Base-by-base conservation (phyloP, 1,140 invertebrate species). In the Procambarus virginalis region DNA sequence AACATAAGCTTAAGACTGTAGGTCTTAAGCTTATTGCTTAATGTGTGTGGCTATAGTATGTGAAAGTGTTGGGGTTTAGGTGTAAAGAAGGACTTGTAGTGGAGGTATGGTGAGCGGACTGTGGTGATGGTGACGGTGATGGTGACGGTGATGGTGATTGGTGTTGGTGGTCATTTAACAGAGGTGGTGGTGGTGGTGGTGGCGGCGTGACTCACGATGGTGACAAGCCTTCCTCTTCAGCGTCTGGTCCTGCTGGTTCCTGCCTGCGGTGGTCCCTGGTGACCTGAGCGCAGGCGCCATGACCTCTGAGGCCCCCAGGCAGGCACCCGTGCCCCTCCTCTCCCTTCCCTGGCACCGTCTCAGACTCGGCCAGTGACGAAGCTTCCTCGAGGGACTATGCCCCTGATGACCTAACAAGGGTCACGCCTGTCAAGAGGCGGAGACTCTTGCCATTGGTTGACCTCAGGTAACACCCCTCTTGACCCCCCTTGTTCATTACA, bases 361-460 rank as follows among this genome's bases (percentile, higher is more conserved):
- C 68, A 34, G 64, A 68, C 64, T 49, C 49, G 17, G 48, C 48
- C 45, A 48, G 55, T 9, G 46, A 48, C 9, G 46, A 55, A n/a
- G 51, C 22, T 17, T 14, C 17, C 70, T 84, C 83, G 22, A 68
- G 83, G 34, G 68, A 84, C 83, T 73, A 22, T 84, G 3, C 93
- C n/a, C 22, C 68, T 22, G 84, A 86, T 75, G 78, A 70, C 78
- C 45, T 17, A 48, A 58, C 70, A 9, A 86, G 84, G 70, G 84
- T 82, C 60, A 88, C 86, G 60, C 86, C 86, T 3, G 78, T 82
- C 45, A 88, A 88, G 60, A 48, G 86, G 48, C 34, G 86, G n/a
- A 49, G 86, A 12, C 46, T 88, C 34, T 82, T 88, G 64, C 78
- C 60, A 5, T 55, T 88, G 34, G 79, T 88, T 9, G 86, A 88